Conservation (phyloP, 2,797 vertebrate genomes). For the Sebastes aleutianus region DNA sequence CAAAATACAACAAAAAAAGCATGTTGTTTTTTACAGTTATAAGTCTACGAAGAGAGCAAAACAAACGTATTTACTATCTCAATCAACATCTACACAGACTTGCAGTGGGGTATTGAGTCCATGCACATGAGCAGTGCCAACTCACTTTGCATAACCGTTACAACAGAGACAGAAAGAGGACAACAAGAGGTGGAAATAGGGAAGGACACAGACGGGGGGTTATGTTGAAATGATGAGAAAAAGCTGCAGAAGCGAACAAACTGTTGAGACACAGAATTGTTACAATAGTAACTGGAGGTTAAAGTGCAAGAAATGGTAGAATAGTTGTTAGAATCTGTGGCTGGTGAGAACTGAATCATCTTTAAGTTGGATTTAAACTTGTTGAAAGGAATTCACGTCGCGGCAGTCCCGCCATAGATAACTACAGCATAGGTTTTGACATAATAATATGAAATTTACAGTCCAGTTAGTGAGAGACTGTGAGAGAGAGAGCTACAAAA, state of each 20-base stretch:
- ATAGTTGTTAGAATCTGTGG: not conserved
- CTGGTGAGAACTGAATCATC: not conserved
- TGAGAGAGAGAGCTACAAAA: not conserved
- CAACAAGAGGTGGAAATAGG: conserved; percentile 3
- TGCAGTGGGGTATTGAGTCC: not conserved
- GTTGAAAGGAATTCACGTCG: not conserved
- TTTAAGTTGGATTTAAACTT: not conserved
- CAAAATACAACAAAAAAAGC: not conserved
- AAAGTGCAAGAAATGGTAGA: not conserved
- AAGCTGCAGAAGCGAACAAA: conserved; percentile 9
- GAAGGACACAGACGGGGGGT: not conserved
- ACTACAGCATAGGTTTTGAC: not conserved
- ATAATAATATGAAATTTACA: not conserved
- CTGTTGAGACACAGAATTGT: not conserved
- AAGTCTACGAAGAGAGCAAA: not conserved
- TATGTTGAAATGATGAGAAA: conserved; percentile 19
- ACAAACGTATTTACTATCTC: not conserved
- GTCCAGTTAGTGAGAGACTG: not conserved
- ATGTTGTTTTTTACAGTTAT: not conserved
- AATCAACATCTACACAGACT: not conserved
- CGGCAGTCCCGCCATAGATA: not conserved
- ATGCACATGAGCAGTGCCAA: not conserved
- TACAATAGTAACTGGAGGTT: not conserved
- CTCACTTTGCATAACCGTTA: conserved; percentile 41
- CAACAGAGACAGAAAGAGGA: conserved; percentile 12